A percentile compares a stretch with the other conserved stretches of the same genome.
These are phyloP conservation scores for Nomada lathburiana DNA, from an alignment of 2,888 invertebrate species.

Conservation along the genomic window DNA sequence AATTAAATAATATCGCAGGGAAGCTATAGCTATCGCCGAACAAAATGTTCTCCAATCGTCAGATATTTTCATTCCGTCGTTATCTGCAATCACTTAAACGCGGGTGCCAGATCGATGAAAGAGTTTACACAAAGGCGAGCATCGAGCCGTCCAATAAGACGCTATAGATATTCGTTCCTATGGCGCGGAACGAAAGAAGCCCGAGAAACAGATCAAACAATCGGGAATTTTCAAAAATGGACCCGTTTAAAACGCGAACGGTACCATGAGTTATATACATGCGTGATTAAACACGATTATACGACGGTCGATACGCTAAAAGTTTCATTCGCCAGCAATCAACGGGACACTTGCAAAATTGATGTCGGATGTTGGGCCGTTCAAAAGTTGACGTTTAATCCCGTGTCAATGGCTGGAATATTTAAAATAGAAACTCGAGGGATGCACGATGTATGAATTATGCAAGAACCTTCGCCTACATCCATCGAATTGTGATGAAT, in stretches of 20 bases:
- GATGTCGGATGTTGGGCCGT: no score
- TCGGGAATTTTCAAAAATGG: constrained; percentile 33
- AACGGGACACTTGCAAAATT: constrained; percentile 3
- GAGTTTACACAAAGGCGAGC: constrained; percentile 41
- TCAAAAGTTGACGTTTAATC: not conserved
- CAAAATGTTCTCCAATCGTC: not conserved
- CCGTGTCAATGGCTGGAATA: not conserved
- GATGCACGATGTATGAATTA: not conserved
- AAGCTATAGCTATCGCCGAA: no score
- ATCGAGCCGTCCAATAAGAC: constrained; percentile 29
- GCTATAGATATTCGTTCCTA: constrained; percentile 3
- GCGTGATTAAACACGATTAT: constrained; percentile 36
- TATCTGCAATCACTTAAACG: not conserved
- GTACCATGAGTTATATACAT: constrained; percentile 6
- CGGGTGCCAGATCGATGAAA: constrained; percentile 18
- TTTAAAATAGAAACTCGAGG: not conserved
- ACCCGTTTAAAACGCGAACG: constrained; percentile 59
- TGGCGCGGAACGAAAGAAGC: constrained; percentile 16
- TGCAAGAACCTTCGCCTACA: not conserved
- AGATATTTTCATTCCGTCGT: not conserved
- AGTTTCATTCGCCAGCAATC: constrained; percentile 38
- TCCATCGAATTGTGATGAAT: no score
- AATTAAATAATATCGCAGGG: no score
- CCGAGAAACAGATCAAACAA: constrained; percentile 47
- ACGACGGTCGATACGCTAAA: constrained; percentile 36